Conservation (phyloP, 2,797 vertebrate species). For the Botia almorhae region DNA sequence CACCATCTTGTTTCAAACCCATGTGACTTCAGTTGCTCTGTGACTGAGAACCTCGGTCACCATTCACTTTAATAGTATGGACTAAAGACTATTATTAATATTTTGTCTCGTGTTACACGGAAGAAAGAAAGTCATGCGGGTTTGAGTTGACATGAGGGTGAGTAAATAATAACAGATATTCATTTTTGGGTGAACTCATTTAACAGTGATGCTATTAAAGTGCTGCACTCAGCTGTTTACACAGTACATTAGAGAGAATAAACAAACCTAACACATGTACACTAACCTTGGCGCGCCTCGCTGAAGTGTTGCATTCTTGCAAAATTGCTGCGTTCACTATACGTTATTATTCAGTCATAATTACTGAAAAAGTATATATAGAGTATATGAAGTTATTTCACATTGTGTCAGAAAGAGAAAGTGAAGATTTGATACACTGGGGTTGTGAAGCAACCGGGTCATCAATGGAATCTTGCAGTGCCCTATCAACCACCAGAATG, state of each 20-base stretch:
- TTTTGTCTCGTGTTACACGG: neutral
- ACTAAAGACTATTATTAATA: neutral
- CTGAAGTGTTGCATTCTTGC: too few relatives aligned
- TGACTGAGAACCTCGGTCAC: neutral
- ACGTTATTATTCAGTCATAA: too few relatives aligned
- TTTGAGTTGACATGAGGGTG: neutral
- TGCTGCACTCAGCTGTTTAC: constrained; percentile 5
- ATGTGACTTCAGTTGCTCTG: neutral
- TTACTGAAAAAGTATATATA: too few relatives aligned
- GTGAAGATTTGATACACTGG: neutral
- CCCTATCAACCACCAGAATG: too few relatives aligned
- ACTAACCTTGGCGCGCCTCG: too few relatives aligned
- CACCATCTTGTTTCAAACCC: neutral
- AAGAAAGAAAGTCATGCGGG: neutral
- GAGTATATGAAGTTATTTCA: neutral
- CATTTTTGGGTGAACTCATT: neutral
- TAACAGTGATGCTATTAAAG: constrained; percentile 1
- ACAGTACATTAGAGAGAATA: neutral
- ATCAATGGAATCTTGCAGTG: too few relatives aligned
- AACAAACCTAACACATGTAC: neutral
- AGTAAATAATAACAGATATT: neutral
- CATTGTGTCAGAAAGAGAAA: neutral
- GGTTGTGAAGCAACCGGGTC: neutral
- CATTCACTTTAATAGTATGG: neutral
- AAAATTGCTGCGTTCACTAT: neutral